Conservation (phyloP, 2,888 invertebrate species). For the Tipula unca region DNA sequence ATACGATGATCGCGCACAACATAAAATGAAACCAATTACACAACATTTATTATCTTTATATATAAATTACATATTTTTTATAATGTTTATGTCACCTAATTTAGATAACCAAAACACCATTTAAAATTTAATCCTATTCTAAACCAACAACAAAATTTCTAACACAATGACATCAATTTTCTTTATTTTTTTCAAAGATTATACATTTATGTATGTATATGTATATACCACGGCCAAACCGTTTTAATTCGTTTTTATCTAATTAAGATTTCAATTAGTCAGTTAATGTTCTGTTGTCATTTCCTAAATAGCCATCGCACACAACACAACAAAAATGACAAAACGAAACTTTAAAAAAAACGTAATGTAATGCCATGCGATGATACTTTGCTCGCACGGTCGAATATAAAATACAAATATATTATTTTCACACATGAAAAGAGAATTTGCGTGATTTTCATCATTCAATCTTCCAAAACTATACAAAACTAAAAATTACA, state of each 20-base stretch:
- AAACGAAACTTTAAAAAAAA: neutral
- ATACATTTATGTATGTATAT: too few species aligned
- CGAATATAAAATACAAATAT: neutral
- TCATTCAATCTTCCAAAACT: neutral
- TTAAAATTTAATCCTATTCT: neutral
- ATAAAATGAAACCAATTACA: neutral
- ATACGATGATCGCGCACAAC: neutral
- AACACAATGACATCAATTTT: slow-evolving; percentile 1
- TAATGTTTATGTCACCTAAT: slow-evolving; percentile 14
- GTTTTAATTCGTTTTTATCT: slow-evolving; percentile 1
- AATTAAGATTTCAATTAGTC: slow-evolving; percentile 8
- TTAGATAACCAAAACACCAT: neutral
- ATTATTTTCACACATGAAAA: slow-evolving; percentile 8
- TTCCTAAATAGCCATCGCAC: neutral
- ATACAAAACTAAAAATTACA: neutral
- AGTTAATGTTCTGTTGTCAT: slow-evolving; percentile 14
- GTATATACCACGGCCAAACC: neutral
- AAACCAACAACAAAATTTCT: neutral
- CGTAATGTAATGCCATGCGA: neutral
- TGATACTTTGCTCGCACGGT: neutral
- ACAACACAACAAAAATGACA: neutral
- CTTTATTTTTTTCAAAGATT: neutral
- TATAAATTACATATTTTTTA: neutral
- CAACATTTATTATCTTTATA: neutral
- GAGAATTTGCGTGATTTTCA: neutral